Conservation (phyloP, 2,797 vertebrate species). For the Manis crassicaudata region DNA sequence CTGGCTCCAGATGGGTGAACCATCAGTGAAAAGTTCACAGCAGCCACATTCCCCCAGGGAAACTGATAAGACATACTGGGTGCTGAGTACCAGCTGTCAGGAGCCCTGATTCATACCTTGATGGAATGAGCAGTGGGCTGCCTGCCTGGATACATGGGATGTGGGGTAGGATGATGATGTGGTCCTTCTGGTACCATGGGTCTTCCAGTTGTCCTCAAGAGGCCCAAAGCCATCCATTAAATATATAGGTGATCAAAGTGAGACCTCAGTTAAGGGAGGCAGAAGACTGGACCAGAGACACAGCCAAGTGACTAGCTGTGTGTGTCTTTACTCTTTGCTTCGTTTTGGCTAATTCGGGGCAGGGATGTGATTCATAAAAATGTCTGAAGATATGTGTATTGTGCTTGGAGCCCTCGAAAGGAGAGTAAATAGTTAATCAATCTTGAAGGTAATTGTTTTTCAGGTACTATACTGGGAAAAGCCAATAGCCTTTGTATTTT, state of each 20-base stretch:
- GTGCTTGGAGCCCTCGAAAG: background rate
- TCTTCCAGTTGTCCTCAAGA: background rate
- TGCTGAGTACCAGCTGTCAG: background rate
- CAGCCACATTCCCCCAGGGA: background rate
- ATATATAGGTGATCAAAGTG: background rate
- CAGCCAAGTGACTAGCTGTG: background rate
- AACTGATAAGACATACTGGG: accelerated
- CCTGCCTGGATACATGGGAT: background rate
- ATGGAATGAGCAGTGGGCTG: constrained; percentile 15
- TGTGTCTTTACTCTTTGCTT: background rate
- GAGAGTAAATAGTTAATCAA: background rate
- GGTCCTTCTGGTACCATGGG: background rate
- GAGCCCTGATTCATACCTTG: constrained; percentile 62
- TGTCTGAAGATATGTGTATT: background rate
- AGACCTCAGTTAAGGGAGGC: background rate
- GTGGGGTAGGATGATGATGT: background rate
- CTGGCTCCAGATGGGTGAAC: background rate
- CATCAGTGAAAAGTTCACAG: background rate
- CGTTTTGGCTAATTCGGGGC: background rate
- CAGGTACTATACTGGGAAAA: background rate
- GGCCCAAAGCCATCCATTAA: background rate
- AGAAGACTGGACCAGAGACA: background rate
- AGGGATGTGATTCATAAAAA: background rate
- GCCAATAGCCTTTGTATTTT: background rate
- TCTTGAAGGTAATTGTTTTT: background rate